Evolutionary conservation across 2,797 vertebrate genomes (phyloP).

Genomic region (Chromis chromis): DNA sequence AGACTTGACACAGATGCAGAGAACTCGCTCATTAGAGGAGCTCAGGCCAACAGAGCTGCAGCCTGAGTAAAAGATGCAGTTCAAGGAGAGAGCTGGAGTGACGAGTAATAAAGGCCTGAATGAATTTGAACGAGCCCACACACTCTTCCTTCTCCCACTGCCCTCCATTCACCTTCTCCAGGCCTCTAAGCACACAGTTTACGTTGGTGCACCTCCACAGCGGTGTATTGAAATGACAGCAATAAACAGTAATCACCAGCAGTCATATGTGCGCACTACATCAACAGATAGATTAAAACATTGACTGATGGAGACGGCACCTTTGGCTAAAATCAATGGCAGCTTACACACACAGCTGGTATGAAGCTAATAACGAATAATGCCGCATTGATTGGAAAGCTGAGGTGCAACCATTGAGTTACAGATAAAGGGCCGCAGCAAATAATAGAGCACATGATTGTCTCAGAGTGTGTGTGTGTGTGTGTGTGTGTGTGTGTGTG

Average conservation of each 20-base stretch:
- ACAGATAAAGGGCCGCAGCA: slow-evolving; percentile 64
- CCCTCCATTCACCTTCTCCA: slow-evolving; percentile 21
- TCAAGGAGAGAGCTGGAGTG: slow-evolving; percentile 44
- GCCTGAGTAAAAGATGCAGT: slow-evolving; percentile 24
- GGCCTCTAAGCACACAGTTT: slow-evolving; percentile 32
- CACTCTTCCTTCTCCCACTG: slow-evolving; percentile 12
- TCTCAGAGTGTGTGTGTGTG: slow-evolving; percentile 26
- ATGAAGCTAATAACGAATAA: slow-evolving; percentile 72
- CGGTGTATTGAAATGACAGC: slow-evolving; percentile 44
- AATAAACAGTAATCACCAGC: slow-evolving; percentile 64
- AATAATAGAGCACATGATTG: slow-evolving; percentile 61
- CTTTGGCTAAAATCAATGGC: slow-evolving; percentile 72
- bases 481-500: neutral
- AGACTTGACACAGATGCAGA: slow-evolving; percentile 13
- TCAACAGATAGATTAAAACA: slow-evolving; percentile 77
- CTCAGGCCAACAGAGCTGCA: slow-evolving; percentile 28
- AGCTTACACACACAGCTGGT: slow-evolving; percentile 56
- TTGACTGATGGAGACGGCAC: slow-evolving; percentile 69
- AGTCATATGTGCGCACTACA: slow-evolving; percentile 64
- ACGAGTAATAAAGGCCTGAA: slow-evolving; percentile 51
- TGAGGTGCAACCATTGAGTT: slow-evolving; percentile 58
- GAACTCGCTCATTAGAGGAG: slow-evolving; percentile 42
- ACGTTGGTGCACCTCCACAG: slow-evolving; percentile 28
- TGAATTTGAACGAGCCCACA: slow-evolving; percentile 51
- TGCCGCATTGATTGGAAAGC: slow-evolving; percentile 66